Evolutionary conservation across 2,888 invertebrate genomes (phyloP).

Genomic region (Entomobrya proxima): DNA sequence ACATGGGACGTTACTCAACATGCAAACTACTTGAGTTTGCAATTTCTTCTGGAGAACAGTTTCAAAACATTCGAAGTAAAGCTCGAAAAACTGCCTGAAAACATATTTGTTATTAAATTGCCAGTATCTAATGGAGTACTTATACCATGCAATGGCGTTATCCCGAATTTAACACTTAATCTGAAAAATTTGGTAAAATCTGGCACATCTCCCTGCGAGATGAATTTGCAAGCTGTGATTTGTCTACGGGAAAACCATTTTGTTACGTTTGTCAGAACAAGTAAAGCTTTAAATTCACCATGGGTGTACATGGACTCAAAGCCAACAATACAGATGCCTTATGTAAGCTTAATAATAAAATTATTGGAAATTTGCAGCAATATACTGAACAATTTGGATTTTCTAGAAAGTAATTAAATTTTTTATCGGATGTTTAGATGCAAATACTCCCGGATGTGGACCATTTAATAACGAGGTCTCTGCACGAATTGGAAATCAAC

Average conservation of each 20-base stretch:
- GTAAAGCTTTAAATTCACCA: not conserved
- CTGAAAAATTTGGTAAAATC: too few relatives aligned
- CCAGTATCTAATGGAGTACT: slow-evolving; percentile 16
- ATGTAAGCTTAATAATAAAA: not conserved
- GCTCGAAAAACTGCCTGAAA: not conserved
- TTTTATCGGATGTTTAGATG: not conserved
- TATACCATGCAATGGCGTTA: slow-evolving; percentile 15
- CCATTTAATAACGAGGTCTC: too few relatives aligned
- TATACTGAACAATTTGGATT: too few relatives aligned
- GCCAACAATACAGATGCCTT: not conserved
- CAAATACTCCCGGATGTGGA: not conserved
- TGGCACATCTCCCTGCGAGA: too few relatives aligned
- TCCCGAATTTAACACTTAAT: slow-evolving; percentile 20
- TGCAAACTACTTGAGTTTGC: not conserved
- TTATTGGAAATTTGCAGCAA: too few relatives aligned
- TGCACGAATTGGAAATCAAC: too few relatives aligned
- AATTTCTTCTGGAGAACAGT: not conserved
- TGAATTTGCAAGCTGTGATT: slow-evolving; percentile 13
- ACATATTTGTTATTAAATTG: slow-evolving; percentile 16
- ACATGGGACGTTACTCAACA: not conserved
- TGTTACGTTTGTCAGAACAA: slow-evolving; percentile 7
- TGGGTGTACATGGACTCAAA: slow-evolving; percentile 47
- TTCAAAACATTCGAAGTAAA: not conserved
- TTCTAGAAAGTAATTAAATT: not conserved
- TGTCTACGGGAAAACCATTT: not conserved